These are phyloP conservation scores for Centropristis striata DNA, from an alignment of 2,113 vertebrate genomes.

Conservation along the genomic window DNA sequence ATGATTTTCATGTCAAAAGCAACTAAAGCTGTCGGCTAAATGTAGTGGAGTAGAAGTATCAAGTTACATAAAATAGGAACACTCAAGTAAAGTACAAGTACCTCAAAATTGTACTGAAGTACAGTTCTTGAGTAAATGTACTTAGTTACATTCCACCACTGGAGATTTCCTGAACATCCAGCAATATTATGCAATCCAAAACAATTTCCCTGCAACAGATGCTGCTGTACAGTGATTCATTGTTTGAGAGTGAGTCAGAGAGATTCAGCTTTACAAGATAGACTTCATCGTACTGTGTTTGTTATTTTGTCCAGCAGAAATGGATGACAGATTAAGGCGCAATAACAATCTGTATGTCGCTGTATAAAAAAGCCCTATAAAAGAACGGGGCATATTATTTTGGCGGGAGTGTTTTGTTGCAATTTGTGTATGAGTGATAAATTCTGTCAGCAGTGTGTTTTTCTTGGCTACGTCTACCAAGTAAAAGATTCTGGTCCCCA, in stretches of 20 bases:
- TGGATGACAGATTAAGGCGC: neutral
- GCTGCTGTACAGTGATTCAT: neutral
- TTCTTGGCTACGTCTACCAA: neutral
- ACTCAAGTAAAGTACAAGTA: too few relatives aligned
- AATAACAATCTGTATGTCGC: neutral
- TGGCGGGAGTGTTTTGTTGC: neutral
- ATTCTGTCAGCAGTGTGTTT: neutral
- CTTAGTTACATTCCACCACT: too few relatives aligned
- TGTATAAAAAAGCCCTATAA: neutral
- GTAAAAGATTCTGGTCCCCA: neutral
- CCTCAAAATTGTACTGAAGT: too few relatives aligned
- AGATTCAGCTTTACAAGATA: conserved; percentile 18
- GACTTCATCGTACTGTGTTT: neutral
- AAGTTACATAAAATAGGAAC: too few relatives aligned
- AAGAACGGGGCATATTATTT: neutral
- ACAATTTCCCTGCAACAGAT: neutral
- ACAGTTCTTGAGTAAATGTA: too few relatives aligned
- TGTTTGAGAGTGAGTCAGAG: neutral
- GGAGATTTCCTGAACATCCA: neutral
- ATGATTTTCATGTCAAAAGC: too few relatives aligned
- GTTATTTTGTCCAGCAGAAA: neutral
- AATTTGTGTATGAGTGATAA: neutral
- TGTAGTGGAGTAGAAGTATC: too few relatives aligned
- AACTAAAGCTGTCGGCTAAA: too few relatives aligned
- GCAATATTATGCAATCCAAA: conserved; percentile 25